Percentiles rank a stretch among this genome's conserved stretches.
These are phyloP conservation scores for Tragelaphus imberbis DNA, from an alignment of 2,113 vertebrate genomes.

Conservation along the genomic window DNA sequence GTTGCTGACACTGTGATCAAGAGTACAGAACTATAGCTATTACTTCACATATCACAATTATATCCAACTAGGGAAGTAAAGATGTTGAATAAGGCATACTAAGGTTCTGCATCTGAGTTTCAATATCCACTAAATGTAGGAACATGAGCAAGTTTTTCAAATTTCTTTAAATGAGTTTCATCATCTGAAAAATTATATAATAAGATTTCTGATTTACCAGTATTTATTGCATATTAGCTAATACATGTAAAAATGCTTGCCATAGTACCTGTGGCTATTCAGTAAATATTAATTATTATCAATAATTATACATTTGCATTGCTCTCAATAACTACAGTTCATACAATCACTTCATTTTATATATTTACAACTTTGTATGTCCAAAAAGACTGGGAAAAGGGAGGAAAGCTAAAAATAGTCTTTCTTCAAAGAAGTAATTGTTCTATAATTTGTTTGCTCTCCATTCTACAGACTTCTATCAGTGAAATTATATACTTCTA, in stretches of 20 bases:
- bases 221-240: neutral
- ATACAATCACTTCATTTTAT: neutral
- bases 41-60: neutral
- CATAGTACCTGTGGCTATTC: neutral
- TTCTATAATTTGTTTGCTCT: neutral
- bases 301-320: neutral
- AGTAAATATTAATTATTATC: neutral
- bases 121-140: neutral
- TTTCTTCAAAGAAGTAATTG: neutral
- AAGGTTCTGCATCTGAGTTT: neutral
- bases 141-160: neutral
- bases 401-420: neutral
- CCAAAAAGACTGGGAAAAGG: neutral
- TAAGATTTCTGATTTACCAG: neutral
- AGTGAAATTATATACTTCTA: neutral
- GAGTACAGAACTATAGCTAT: fast-evolving
- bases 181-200: neutral
- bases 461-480: neutral
- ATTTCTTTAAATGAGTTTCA: neutral
- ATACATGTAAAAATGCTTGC: neutral
- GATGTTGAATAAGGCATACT: neutral
- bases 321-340: neutral
- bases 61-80: neutral
- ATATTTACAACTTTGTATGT: neutral
- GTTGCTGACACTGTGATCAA: neutral